Evolutionary conservation across 2,797 vertebrate genomes (phyloP), one percentile per base, ranked within the genome.

Genomic region (Eulemur mongoz): DNA sequence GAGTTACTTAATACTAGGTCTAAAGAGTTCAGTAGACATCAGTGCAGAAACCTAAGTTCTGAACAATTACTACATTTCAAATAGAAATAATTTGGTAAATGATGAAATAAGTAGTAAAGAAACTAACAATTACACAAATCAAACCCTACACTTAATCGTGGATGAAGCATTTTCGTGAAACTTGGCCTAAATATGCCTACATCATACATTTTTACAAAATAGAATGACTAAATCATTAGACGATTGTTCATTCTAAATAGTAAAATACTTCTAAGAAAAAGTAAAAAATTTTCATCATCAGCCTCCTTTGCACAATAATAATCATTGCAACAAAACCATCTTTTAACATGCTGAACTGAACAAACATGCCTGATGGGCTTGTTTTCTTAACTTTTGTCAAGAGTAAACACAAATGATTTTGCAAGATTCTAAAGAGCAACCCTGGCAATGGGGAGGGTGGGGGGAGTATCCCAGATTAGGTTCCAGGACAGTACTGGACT

Each of bases 351-450:
- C 81, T 69, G 35, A 93, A 88, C 65, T 90, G 87, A 95, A 94
- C 93, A 94, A 96, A 97, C 73, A 95, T 72, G 97, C 70, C 82
- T 91, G 48, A 40, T 15, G 27, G 67, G 65, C 84, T 96, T 97
- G 96, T 96, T 98, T 97, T 98, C 73, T 97, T 89, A 87, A 96
- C 89, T 76, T 95, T 61, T 38, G 91, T 79, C 45, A 81, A 95
- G 57, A 95, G 96, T 84, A 97, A 97, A 98, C 52, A 92, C 91
- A 84, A 95, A 91, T 79, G 94, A 97, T 98, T 98, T 97, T 97
- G 97, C 97, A 98, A 98, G 97, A 59, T 50, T 97, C 90, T 87
- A 94, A 97, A 97, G 75, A 97, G 78, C 63, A 96, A 57, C 67
- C 32, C 73, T 86, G 69, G 40, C 93, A 86, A 63, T 78, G 54